phyloP scores from a whole-genome alignment of 2,888 invertebrate species.

The Ashinkailepas kermadecensis region DNA sequence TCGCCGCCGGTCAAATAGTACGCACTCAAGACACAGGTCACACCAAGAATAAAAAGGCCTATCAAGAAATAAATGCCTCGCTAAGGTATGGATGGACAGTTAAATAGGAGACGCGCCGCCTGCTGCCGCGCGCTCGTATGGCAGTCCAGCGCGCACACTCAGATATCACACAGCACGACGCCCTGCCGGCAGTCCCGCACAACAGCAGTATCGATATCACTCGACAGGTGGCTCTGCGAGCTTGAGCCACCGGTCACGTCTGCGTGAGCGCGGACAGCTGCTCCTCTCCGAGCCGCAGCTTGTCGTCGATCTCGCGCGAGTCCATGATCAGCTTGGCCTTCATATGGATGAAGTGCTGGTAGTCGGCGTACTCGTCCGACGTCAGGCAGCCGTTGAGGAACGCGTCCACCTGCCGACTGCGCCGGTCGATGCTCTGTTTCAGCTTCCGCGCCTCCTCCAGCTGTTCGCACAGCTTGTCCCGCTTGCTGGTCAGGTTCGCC shows the following conservation, averaged over 20 bases:
- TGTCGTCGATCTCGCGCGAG: slow-evolving; percentile 70
- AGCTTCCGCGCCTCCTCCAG: slow-evolving; percentile 72
- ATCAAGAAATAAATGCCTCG: slow-evolving; percentile 8
- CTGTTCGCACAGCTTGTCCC: slow-evolving; percentile 66
- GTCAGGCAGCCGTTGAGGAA: slow-evolving; percentile 63
- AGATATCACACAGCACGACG: slow-evolving; percentile 10
- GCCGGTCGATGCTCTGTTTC: slow-evolving; percentile 70
- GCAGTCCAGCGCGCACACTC: not conserved
- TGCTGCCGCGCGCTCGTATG: not conserved
- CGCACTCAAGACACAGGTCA: not conserved
- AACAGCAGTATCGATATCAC: slow-evolving; percentile 10
- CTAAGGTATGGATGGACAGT: slow-evolving; percentile 1
- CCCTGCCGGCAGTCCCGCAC: not conserved
- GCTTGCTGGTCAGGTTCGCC: slow-evolving; percentile 60
- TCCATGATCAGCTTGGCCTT: slow-evolving; percentile 77
- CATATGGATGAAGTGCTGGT: slow-evolving; percentile 76
- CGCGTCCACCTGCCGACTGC: slow-evolving; percentile 61
- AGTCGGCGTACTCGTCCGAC: slow-evolving; percentile 66
- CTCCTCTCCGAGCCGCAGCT: slow-evolving; percentile 72
- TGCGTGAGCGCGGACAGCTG: slow-evolving; percentile 64
- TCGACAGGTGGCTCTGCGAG: not conserved
- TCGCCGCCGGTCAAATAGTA: not conserved
- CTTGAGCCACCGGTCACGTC: slow-evolving; percentile 28
- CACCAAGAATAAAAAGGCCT: slow-evolving; percentile 1
- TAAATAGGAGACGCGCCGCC: slow-evolving; percentile 1